Evolutionary conservation across 1,140 invertebrate species (phyloP).

Genomic region (Cotesia typhae): DNA sequence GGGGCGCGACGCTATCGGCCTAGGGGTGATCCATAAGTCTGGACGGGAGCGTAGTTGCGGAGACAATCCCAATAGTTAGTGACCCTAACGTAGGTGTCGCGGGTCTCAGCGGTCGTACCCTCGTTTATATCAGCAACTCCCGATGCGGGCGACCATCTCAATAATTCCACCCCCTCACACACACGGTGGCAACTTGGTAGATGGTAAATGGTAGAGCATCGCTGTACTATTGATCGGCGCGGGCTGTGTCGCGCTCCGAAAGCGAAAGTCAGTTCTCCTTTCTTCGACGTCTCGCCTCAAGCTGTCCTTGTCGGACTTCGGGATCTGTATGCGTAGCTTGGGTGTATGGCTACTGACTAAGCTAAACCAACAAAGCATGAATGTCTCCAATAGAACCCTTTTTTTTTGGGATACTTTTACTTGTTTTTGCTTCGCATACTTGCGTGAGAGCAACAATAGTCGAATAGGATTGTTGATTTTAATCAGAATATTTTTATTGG

Average conservation of each 20-base stretch:
- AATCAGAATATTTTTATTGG: too few species aligned
- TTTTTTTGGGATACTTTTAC: too few species aligned
- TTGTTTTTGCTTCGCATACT: too few species aligned
- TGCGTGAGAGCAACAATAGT: too few species aligned
- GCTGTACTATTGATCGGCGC: constrained; percentile 59
- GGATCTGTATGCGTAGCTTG: constrained; percentile 10
- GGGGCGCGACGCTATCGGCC: background rate
- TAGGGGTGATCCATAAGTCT: too few species aligned
- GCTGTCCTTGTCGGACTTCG: constrained; percentile 28
- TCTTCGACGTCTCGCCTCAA: constrained; percentile 48
- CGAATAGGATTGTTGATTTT: too few species aligned
- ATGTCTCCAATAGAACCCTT: too few species aligned
- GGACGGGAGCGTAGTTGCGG: too few species aligned
- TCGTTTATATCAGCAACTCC: too few species aligned
- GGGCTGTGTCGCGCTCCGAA: constrained; percentile 52
- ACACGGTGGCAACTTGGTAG: constrained; percentile 27
- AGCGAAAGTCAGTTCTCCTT: constrained; percentile 57
- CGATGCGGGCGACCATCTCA: constrained; percentile 35
- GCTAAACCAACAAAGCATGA: too few species aligned
- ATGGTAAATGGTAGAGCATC: constrained; percentile 33
- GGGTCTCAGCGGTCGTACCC: too few species aligned
- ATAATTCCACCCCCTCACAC: constrained; percentile 49
- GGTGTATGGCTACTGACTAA: too few species aligned
- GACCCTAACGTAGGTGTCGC: background rate
- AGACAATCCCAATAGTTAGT: background rate